A percentile compares a stretch with the other conserved stretches of the same genome.
phyloP scores from a whole-genome alignment of 2,113 vertebrate genomes.

The Corythoichthys intestinalis region DNA sequence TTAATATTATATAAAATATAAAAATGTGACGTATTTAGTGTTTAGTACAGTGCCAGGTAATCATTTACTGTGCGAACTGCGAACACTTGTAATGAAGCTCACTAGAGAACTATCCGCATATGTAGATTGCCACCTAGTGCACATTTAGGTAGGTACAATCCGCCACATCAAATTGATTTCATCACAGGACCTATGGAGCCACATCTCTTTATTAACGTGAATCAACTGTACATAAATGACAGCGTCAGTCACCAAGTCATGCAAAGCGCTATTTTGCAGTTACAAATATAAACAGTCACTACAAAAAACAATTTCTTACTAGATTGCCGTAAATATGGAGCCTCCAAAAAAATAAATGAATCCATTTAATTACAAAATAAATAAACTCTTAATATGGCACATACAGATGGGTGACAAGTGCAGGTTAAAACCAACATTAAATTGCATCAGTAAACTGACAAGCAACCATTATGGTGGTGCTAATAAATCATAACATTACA shows the following conservation, averaged over 20 bases:
- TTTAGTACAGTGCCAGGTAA: background rate
- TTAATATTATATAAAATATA: background rate
- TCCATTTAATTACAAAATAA: slow-evolving; percentile 66
- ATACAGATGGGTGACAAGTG: slow-evolving; percentile 25
- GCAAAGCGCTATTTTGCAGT: slow-evolving; percentile 72
- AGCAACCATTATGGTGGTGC: background rate
- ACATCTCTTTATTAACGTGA: slow-evolving; percentile 71
- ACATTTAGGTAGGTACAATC: background rate
- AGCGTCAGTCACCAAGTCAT: slow-evolving; percentile 71
- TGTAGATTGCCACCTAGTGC: background rate
- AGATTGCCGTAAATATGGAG: slow-evolving; percentile 61
- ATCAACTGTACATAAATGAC: slow-evolving; percentile 68
- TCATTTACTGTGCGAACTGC: background rate
- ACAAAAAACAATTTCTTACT: slow-evolving; percentile 60
- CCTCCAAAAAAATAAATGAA: slow-evolving; percentile 62
- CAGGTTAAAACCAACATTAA: background rate
- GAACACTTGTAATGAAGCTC: background rate
- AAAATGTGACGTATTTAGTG: background rate
- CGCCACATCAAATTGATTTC: slow-evolving; percentile 28
- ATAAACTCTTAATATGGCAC: slow-evolving; percentile 72
- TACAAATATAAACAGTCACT: slow-evolving; percentile 70
- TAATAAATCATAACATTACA: background rate
- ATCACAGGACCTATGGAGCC: slow-evolving; percentile 64
- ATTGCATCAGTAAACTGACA: background rate
- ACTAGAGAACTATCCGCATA: background rate